Conservation (phyloP, 2,113 vertebrate species). For the Crotalus viridis region DNA sequence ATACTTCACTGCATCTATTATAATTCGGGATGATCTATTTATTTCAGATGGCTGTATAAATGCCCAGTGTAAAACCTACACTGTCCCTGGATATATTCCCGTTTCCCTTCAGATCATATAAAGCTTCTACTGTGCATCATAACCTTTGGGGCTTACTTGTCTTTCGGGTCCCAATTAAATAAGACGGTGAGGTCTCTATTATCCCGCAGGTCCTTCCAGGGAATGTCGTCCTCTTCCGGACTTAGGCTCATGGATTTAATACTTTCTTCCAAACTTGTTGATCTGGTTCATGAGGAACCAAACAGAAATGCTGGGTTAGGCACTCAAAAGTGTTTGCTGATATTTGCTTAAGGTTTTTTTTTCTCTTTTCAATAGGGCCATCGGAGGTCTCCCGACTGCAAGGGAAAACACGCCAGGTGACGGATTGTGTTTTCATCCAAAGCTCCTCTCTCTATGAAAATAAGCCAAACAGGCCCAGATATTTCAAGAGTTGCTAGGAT, state of each 20-base stretch:
- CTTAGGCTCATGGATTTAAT: conserved; percentile 92
- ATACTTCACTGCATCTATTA: not conserved
- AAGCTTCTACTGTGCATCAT: not conserved
- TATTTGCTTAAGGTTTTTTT: not conserved
- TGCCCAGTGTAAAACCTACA: not conserved
- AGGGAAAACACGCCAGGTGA: not conserved
- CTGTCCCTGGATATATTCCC: not conserved
- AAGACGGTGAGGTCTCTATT: conserved; percentile 94
- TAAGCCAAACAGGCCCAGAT: not conserved
- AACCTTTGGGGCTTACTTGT: conserved; percentile 69
- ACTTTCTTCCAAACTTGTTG: conserved; percentile 90
- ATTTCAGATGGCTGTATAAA: not conserved
- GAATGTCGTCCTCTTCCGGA: conserved; percentile 95
- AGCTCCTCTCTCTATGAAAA: not conserved
- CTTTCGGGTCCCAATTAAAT: conserved; percentile 91
- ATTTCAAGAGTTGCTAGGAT: not conserved
- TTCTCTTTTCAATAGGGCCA: not conserved
- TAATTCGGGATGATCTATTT: not conserved
- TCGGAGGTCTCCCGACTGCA: not conserved
- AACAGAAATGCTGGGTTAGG: not conserved
- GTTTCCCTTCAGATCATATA: not conserved
- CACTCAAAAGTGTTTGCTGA: no score
- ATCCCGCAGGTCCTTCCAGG: conserved; percentile 90
- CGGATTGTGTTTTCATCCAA: not conserved
- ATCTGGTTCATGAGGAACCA: conserved; percentile 65